Evolutionary conservation across 2,113 vertebrate genomes (phyloP).

Genomic region (Bambusicola thoracicus): DNA sequence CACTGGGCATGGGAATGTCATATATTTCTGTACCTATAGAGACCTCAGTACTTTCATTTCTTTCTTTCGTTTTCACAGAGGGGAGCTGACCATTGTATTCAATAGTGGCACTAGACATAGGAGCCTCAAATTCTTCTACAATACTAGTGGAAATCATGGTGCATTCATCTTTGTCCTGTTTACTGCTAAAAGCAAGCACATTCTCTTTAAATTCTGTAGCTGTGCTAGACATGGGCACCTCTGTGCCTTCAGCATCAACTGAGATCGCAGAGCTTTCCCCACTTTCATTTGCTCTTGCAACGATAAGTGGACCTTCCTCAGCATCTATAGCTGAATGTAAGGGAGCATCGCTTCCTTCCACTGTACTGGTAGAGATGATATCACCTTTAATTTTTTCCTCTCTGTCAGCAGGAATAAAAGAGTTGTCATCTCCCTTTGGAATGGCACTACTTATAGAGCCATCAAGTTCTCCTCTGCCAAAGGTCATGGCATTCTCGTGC

Average conservation of each 20-base stretch:
- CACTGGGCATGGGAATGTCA: constrained; percentile 74
- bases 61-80: constrained; percentile 8
- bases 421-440: background rate
- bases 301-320: background rate
- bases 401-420: background rate
- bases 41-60: background rate
- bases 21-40: constrained; percentile 43
- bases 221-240: constrained; percentile 79
- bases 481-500: background rate
- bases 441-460: constrained; percentile 35
- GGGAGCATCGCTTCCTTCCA: background rate
- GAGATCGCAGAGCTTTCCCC: background rate
- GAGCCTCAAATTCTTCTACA: constrained; percentile 75
- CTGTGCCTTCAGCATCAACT: constrained; percentile 48
- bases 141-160: constrained; percentile 80
- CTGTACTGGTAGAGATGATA: constrained; percentile 76
- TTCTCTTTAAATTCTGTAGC: constrained; percentile 52
- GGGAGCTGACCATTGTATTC: constrained; percentile 30
- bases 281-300: background rate
- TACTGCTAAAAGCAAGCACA: background rate
- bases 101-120: constrained; percentile 70
- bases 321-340: background rate
- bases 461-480: constrained; percentile 18
- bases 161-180: constrained; percentile 78
- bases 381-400: constrained; percentile 45